Percentiles rank a stretch among this genome's conserved stretches.
Conservation (phyloP, 2,113 vertebrate genomes). For the Struthio camelus region DNA sequence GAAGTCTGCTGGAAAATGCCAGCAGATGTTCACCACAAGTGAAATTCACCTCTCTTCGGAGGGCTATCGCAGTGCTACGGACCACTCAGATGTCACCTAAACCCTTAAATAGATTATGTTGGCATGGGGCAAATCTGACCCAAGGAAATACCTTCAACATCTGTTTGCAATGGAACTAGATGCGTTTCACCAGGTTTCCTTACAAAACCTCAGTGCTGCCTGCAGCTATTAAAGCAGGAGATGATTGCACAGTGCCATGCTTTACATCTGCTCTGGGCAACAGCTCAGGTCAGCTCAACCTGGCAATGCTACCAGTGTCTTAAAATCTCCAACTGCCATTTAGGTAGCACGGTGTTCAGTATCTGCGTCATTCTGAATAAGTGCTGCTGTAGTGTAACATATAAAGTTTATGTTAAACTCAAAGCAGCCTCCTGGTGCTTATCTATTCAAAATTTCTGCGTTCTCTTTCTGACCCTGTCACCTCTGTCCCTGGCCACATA, state of each 20-base stretch:
- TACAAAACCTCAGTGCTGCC: fast-evolving
- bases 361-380: not conserved
- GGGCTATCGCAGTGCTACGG: fast-evolving
- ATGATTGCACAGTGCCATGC: fast-evolving
- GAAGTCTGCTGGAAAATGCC: not conserved
- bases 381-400: fast-evolving
- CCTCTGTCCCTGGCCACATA: not conserved
- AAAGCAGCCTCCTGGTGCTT: not conserved
- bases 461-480: not conserved
- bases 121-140: not conserved
- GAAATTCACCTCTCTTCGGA: not conserved
- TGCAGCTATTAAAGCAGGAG: not conserved
- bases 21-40: not conserved
- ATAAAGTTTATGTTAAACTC: not conserved
- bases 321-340: not conserved
- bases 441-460: fast-evolving
- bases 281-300: not conserved
- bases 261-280: not conserved
- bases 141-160: not conserved
- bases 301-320: fast-evolving
- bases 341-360: not conserved
- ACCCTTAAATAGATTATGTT: not conserved
- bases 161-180: not conserved
- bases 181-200: not conserved
- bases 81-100: fast-evolving